These are phyloP conservation scores for Cervus canadensis DNA, from an alignment of 2,113 vertebrate genomes.

Conservation along the genomic window DNA sequence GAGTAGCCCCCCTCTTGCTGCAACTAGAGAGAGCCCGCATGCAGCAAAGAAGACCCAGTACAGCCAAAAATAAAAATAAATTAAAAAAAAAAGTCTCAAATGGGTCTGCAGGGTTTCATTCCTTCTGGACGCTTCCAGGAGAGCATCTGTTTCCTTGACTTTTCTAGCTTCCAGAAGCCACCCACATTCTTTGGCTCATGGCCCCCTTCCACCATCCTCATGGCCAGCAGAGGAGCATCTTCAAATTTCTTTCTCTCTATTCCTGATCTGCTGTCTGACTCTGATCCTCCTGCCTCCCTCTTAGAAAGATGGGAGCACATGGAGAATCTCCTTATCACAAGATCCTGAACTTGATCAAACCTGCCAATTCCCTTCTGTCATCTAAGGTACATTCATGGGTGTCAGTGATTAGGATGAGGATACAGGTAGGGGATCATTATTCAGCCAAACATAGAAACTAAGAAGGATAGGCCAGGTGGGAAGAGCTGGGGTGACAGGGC, in stretches of 20 bases:
- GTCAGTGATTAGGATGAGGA: neutral
- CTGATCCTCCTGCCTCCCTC: neutral
- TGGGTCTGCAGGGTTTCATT: neutral
- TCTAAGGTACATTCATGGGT: neutral
- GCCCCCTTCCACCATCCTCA: neutral
- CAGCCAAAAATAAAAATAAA: neutral
- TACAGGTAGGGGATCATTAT: neutral
- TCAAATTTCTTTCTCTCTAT: neutral
- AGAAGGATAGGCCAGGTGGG: neutral
- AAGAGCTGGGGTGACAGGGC: neutral
- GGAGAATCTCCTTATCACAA: neutral
- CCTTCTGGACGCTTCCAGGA: neutral
- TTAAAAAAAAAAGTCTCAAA: neutral
- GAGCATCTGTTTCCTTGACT: neutral
- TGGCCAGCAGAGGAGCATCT: neutral
- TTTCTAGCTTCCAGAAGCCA: neutral
- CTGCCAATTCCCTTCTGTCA: neutral
- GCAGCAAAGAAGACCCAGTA: neutral
- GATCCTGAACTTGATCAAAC: neutral
- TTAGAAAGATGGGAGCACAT: neutral
- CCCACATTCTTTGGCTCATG: neutral
- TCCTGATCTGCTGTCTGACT: neutral
- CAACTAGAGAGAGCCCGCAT: neutral
- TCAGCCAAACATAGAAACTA: neutral
- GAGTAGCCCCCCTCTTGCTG: neutral